A percentile compares a stretch with the other conserved stretches of the same genome.
Conservation (phyloP, 2,113 vertebrate genomes). For the Danio rerio region DNA sequence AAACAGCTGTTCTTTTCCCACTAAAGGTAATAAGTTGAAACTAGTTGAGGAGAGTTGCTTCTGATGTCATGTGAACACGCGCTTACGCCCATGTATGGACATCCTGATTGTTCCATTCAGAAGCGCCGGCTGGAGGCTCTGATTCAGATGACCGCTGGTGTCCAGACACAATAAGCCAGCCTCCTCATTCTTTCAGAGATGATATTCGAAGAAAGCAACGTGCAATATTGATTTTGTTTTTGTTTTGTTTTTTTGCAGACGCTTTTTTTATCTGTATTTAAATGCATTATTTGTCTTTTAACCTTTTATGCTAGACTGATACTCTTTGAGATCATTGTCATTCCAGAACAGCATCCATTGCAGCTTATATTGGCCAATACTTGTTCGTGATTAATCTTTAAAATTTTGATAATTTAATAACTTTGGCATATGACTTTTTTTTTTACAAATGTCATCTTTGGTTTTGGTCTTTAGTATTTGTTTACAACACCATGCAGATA, state of each 20-base stretch:
- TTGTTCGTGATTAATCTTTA: background rate
- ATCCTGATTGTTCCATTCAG: constrained; percentile 29
- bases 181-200: background rate
- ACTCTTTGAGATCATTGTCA: background rate
- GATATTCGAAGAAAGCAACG: constrained; percentile 21
- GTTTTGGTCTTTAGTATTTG: background rate
- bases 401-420: background rate
- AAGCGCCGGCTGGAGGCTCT: background rate
- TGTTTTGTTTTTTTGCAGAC: background rate
- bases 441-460: background rate
- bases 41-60: constrained; percentile 41
- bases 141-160: constrained; percentile 8
- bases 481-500: too few species aligned
- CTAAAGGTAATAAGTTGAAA: constrained; percentile 54
- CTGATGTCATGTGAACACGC: constrained; percentile 57
- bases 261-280: constrained; percentile 6
- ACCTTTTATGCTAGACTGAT: background rate
- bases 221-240: constrained; percentile 35
- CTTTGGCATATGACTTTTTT: too few species aligned
- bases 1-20: constrained; percentile 61
- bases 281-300: background rate
- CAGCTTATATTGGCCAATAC: too few species aligned
- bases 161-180: constrained; percentile 1
- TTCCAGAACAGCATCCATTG: background rate
- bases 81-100: constrained; percentile 47